phyloP scores from a whole-genome alignment of 2,113 vertebrate species.

The Caretta caretta region DNA sequence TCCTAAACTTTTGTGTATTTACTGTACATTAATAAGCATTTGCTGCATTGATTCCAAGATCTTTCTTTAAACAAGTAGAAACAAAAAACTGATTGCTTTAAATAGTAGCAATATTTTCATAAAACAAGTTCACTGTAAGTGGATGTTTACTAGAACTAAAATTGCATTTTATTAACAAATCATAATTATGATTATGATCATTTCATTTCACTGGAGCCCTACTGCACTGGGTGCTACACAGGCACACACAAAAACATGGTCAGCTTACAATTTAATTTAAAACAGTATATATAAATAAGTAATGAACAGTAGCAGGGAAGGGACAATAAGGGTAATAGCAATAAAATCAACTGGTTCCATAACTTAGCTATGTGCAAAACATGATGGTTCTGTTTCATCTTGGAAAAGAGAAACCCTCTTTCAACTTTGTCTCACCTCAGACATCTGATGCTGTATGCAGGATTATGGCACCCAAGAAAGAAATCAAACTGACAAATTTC shows the following conservation, averaged over 20 bases:
- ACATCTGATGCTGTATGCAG: background rate
- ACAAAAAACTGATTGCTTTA: background rate
- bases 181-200: background rate
- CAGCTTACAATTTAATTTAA: background rate
- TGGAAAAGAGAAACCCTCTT: background rate
- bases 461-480: background rate
- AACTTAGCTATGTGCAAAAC: background rate
- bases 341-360: background rate
- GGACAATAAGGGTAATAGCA: background rate
- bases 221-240: background rate
- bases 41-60: background rate
- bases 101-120: background rate
- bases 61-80: background rate
- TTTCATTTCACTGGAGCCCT: background rate
- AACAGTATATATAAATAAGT: rapidly evolving
- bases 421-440: background rate
- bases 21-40: background rate
- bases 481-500: background rate
- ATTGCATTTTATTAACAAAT: background rate
- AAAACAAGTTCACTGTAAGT: background rate
- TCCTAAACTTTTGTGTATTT: background rate
- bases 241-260: background rate
- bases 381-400: background rate
- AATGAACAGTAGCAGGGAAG: background rate
- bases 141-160: background rate